These are phyloP conservation scores for Tiliqua scincoides DNA, from an alignment of 2,113 vertebrate genomes.

Conservation along the genomic window DNA sequence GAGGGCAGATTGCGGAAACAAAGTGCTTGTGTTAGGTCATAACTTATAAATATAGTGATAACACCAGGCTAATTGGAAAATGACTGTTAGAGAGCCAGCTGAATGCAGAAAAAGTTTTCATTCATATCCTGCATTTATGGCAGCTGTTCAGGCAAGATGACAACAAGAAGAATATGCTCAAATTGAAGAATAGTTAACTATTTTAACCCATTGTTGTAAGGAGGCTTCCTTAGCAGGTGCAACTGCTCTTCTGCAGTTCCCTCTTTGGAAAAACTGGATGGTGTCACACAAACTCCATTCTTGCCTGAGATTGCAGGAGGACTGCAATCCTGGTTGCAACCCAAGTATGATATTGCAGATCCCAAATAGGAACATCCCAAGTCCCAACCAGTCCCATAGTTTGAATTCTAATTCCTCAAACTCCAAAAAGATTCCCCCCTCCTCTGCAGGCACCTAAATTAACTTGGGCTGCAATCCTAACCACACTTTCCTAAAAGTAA, in stretches of 20 bases:
- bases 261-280: too few relatives aligned
- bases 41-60: conserved; percentile 56
- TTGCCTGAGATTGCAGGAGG: too few relatives aligned
- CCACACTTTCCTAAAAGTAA: too few relatives aligned
- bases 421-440: neutral
- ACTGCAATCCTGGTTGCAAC: neutral
- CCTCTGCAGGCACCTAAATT: too few relatives aligned
- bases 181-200: neutral
- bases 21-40: conserved; percentile 38
- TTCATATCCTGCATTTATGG: conserved; percentile 18
- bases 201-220: neutral
- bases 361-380: neutral
- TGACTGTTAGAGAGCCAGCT: neutral
- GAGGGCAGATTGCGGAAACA: conserved; percentile 45
- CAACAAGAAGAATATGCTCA: neutral
- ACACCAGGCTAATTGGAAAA: conserved; percentile 47
- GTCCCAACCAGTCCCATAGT: neutral
- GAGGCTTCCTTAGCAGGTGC: neutral
- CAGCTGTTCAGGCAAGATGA: neutral
- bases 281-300: too few relatives aligned
- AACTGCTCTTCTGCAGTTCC: neutral
- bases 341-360: neutral
- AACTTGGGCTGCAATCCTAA: too few relatives aligned
- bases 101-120: neutral
- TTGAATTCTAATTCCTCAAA: neutral